Evolutionary conservation across 2,797 vertebrate species (phyloP).

Genomic region (Thunnus albacares): DNA sequence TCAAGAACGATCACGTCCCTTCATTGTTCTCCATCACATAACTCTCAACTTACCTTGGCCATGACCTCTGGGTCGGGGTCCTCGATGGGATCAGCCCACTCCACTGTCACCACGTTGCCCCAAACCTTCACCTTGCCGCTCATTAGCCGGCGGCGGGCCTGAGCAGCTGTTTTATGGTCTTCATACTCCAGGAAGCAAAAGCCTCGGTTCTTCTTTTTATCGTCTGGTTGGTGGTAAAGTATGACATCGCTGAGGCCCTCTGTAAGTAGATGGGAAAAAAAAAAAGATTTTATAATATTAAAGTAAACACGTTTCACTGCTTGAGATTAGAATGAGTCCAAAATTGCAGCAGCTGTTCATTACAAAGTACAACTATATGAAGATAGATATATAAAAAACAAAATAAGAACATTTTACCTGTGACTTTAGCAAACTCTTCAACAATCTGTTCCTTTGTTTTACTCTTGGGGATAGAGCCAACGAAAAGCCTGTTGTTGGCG

Average conservation of each 20-base stretch:
- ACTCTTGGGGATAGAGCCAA: constrained; percentile 98
- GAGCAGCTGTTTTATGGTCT: constrained; percentile 97
- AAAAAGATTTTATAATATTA: no score
- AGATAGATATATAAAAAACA: fast-evolving
- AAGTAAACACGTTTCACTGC: no score
- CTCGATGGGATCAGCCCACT: constrained; percentile 99
- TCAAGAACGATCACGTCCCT: no score
- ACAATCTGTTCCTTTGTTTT: constrained; percentile 99
- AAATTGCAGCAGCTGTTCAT: not conserved
- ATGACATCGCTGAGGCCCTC: constrained; percentile 98
- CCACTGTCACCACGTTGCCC: constrained; percentile 97
- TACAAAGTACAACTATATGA: not conserved
- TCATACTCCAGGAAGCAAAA: constrained; percentile 99
- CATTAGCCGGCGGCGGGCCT: constrained; percentile 96
- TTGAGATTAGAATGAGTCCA: not conserved
- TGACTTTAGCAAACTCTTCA: constrained; percentile 98
- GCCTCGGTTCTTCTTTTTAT: constrained; percentile 97
- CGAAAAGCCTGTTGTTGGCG: constrained; percentile 98
- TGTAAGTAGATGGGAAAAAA: constrained; percentile 49
- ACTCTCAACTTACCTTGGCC: constrained; percentile 90
- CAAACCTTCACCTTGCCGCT: constrained; percentile 99
- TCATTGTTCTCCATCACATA: not conserved
- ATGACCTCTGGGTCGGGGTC: constrained; percentile 98
- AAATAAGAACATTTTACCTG: constrained; percentile 84
- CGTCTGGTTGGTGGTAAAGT: constrained; percentile 96